These are phyloP conservation scores for Orchesella cincta DNA, from an alignment of 1,140 invertebrate genomes.

Conservation along the genomic window DNA sequence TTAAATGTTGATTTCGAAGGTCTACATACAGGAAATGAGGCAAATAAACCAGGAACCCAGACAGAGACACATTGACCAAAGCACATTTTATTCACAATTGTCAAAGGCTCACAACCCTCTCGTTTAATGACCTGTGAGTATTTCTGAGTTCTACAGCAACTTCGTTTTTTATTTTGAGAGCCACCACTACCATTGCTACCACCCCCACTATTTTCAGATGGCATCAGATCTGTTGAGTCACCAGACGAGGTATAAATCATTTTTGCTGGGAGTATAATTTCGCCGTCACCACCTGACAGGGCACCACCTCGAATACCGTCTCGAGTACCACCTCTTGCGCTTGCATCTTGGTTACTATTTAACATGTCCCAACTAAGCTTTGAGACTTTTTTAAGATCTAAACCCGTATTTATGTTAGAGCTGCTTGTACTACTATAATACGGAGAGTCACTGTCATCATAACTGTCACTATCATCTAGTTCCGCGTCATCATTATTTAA, in stretches of 20 bases:
- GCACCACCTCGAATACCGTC: background rate
- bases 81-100: conserved; percentile 47
- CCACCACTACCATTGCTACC: background rate
- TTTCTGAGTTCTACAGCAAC: conserved; percentile 48
- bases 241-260: conserved; percentile 47
- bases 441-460: conserved; percentile 2
- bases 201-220: background rate
- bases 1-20: conserved; percentile 46
- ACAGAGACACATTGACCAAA: conserved; percentile 47
- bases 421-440: conserved; percentile 11
- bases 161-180: conserved; percentile 31
- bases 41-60: conserved; percentile 48
- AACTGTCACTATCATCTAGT: conserved; percentile 15
- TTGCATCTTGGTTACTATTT: conserved; percentile 36
- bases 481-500: conserved; percentile 17
- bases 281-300: conserved; percentile 23
- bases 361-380: conserved; percentile 46
- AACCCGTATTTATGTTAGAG: background rate
- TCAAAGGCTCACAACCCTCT: conserved; percentile 48
- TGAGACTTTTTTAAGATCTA: conserved; percentile 37
- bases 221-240: conserved; percentile 9
- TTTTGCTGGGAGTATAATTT: conserved; percentile 40
- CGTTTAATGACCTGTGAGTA: conserved; percentile 45
- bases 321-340: background rate
- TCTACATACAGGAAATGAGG: conserved; percentile 47